Base-by-base conservation (phyloP, 2,888 invertebrate species). In the Cheilosia soror region DNA sequence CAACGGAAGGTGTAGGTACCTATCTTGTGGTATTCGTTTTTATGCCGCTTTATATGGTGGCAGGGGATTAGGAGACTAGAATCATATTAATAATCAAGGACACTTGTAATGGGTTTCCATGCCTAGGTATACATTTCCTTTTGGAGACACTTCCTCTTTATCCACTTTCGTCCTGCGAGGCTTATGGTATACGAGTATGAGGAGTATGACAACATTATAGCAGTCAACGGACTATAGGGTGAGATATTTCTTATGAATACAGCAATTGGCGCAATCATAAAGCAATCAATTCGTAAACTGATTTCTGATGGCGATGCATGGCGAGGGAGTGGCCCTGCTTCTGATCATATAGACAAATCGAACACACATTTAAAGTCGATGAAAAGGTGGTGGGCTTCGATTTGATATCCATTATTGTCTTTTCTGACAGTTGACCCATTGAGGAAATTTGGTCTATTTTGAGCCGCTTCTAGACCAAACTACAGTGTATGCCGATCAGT, bases 51-150 rank as follows among this genome's bases (percentile, higher is more conserved):
- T 77, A 55, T 69, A 51, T 69, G 63, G 42, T 69, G 68, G 42
- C 60, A 47, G 66, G 63, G 62, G 68, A 69, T 75, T 73, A 75
- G 58, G 33, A 58, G 60, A 76, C 69, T 63, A 63, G 63, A 81
- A 63, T 63, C 76, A 53, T 65, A 82, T 65, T 71, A 58, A 82
- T 76, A 71, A 82, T 82, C 81, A 81, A 81, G 81, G 81, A 66
- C 81, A 71, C 58, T 82, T 75, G 42, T 82, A 73, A 82, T 77
- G 60, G 71, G 71, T 82, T 82, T 82, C 60, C 76, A 55, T 81
- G 80, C 55, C 75, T 80, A 49, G 69, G 84, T 65, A n/a, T n/a
- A 71, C 47, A 75, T 80, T 79, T 79, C 29, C 55, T 78, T 58
- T 62, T 55, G 42, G 37, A 33, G 13, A 76, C 65, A 44, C 15